Conservation (phyloP, 2,113 vertebrate genomes). For the Struthio camelus region DNA sequence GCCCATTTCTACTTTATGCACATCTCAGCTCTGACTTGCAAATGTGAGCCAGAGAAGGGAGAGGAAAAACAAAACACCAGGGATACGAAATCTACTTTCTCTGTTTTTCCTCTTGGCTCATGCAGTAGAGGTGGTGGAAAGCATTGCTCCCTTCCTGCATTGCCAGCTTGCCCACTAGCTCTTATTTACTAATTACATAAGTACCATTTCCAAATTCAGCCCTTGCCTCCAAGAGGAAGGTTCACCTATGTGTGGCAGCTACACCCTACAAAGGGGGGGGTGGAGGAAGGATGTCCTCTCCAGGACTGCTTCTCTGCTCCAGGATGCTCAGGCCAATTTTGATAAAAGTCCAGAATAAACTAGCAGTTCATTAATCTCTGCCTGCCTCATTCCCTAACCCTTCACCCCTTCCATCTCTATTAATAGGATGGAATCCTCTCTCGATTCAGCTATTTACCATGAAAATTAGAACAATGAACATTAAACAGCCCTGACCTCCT, state of each 20-base stretch:
- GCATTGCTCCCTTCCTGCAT: fast-evolving
- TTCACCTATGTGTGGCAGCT: not conserved
- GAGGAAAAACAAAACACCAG: too few species aligned
- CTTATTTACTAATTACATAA: not conserved
- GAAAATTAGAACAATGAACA: not conserved
- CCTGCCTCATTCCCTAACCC: not conserved
- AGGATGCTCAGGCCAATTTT: not conserved
- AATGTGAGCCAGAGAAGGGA: too few species aligned
- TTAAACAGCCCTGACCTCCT: not conserved
- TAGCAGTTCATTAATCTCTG: not conserved
- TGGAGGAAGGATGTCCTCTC: not conserved
- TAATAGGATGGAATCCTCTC: not conserved
- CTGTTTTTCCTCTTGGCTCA: too few species aligned
- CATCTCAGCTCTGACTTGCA: too few species aligned
- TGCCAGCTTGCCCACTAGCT: fast-evolving
- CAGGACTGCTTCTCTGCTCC: too few species aligned
- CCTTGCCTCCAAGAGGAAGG: not conserved
- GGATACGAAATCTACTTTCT: too few species aligned
- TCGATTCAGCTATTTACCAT: not conserved
- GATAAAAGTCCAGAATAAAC: not conserved
- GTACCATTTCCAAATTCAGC: not conserved
- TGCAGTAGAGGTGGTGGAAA: not conserved
- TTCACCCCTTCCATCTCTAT: not conserved
- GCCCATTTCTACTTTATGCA: too few species aligned
- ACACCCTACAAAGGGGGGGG: not conserved